Conservation (phyloP, 2,797 vertebrate species). For the Rhynchotus rufescens region DNA sequence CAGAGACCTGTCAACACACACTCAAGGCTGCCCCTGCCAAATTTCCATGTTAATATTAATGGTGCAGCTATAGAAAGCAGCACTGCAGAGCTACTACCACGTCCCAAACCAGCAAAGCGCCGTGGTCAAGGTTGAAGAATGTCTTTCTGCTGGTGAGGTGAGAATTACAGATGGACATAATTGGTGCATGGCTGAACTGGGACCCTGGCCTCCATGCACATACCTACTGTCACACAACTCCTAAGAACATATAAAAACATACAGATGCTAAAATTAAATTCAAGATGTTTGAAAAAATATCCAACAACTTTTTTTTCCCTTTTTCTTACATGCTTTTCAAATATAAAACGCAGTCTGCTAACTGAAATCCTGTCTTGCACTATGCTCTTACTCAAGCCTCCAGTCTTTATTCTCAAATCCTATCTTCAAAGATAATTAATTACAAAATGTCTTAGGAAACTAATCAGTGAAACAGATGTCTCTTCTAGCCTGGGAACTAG, state of each 20-base stretch:
- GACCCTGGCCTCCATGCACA: not conserved
- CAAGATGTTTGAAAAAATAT: not conserved
- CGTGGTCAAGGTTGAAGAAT: not conserved
- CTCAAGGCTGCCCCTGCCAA: not conserved
- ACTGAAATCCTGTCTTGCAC: not conserved
- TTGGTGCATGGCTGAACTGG: not conserved
- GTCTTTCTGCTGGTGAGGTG: not conserved
- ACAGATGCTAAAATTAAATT: not conserved
- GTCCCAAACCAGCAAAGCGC: not conserved
- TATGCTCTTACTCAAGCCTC: not conserved
- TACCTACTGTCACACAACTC: not conserved
- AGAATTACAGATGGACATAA: not conserved
- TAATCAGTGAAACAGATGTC: not conserved
- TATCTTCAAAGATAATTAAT: not conserved
- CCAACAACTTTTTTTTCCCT: not conserved
- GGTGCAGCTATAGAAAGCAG: not conserved
- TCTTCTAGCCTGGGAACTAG: not conserved
- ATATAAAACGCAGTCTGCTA: not conserved
- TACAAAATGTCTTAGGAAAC: not conserved
- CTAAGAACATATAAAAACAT: not conserved
- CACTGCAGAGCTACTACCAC: not conserved
- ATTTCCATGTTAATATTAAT: not conserved
- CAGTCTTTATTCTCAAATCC: slow-evolving; percentile 15
- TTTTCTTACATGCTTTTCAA: not conserved
- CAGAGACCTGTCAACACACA: not conserved